Base-by-base conservation (phyloP, 2,797 vertebrate genomes). In the Acropternis orthonyx region DNA sequence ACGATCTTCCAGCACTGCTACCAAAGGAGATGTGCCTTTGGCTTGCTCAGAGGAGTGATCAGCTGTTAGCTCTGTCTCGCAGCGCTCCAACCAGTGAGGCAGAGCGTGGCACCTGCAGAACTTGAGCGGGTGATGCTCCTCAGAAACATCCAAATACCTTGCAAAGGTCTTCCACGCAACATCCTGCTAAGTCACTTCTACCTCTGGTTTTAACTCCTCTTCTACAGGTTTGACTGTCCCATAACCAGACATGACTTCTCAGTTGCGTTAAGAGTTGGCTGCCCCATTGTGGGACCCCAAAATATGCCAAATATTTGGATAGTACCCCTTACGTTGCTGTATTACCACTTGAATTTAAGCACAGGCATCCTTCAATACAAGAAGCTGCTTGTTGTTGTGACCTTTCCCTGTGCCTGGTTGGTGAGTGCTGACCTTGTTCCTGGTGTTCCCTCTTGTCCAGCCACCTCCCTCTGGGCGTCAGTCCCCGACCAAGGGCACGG, bases 401-500 rank as follows among this genome's bases (percentile, higher is more conserved):
- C 20, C 18, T 61, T 76, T 68, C 9, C 27, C 58, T 32, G 10
- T 8, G 0, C 10, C 62, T 56, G 21, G 6, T 3, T 51, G 49
- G 49, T 34, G 39, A 48, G 28, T 13, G 26, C 22, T 71, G 52
- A 88, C 72, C 27, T 41, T 3, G 23, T 52, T 41, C 85, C 14
- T 67, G 62, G 7, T 58, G 9, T 65, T 74, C 56, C 43, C 37
- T 55, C 1, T 56, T 52, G 71, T 94, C 23, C 97, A 99, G 99
- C 95, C 98, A 14, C 96, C 93, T 0, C 93, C 98, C 2, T 95
- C 98, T 0, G 98, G 97, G 44, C 97, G 62, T 74, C 97, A 98
- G 92, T 99, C 99, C 7, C 99, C 99, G 7, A 98, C 98, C 7
- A 99, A 98, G 97, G 97, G 89, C 6, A 37, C 97, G 21, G 97